Evolutionary conservation across 2,888 invertebrate species (phyloP).

Genomic region (Andrena trimmerana): DNA sequence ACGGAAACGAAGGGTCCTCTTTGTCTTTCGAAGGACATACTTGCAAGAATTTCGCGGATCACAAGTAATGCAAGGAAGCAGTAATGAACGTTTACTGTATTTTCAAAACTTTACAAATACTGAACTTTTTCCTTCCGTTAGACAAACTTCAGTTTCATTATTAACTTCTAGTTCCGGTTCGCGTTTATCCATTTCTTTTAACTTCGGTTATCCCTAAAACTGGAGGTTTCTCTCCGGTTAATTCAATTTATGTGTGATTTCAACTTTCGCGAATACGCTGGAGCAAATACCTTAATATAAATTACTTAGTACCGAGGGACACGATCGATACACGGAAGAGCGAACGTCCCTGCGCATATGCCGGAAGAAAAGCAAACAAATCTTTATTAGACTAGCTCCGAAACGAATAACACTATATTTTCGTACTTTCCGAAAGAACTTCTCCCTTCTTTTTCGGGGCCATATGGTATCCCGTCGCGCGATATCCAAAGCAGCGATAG

Average conservation of each 20-base stretch:
- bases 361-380: constrained; percentile 33
- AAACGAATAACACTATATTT: neutral
- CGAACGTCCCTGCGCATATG: constrained; percentile 6
- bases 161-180: no score
- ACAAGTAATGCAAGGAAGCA: no score
- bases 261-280: neutral
- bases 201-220: neutral
- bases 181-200: neutral
- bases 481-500: neutral
- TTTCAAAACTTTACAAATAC: no score
- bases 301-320: constrained; percentile 8
- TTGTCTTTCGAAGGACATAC: neutral
- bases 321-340: constrained; percentile 13
- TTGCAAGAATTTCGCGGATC: no score
- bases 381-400: constrained; percentile 15
- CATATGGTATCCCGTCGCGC: neutral
- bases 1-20: neutral
- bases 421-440: neutral
- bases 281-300: constrained; percentile 29
- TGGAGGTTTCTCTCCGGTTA: neutral
- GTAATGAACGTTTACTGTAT: no score
- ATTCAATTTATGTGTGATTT: constrained; percentile 12
- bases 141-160: no score
- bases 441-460: neutral
- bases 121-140: no score